Conservation (phyloP, 1,140 invertebrate species). For the Drosophila truncata region DNA sequence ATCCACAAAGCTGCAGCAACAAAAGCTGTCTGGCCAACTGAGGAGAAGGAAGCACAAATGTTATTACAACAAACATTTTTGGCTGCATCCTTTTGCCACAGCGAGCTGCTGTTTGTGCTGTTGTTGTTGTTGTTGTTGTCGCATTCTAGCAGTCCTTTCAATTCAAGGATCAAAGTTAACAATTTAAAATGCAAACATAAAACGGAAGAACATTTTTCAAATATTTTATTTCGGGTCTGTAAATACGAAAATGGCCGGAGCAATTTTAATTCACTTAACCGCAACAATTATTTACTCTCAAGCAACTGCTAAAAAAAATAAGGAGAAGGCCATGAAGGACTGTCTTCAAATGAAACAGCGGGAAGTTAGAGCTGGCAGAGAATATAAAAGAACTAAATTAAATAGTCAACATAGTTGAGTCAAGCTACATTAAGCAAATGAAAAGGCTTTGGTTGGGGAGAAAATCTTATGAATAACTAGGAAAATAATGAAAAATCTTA, state of each 20-base stretch:
- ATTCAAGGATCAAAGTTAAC: conserved; percentile 38
- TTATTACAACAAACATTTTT: conserved; percentile 46
- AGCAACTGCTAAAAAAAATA: neutral
- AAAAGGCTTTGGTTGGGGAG: neutral
- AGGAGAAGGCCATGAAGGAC: neutral
- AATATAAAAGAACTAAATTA: conserved; percentile 10
- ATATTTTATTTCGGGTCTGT: conserved; percentile 28
- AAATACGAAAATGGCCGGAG: conserved; percentile 32
- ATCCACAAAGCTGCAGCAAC: conserved; percentile 52
- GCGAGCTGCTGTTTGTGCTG: neutral
- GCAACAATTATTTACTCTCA: conserved; percentile 51
- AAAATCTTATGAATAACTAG: too few species aligned
- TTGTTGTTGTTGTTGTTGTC: conserved; percentile 8
- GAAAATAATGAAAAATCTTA: neutral
- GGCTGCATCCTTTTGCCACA: conserved; percentile 6
- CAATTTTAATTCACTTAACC: conserved; percentile 59
- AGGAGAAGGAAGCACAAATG: conserved; percentile 41
- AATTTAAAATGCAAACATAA: conserved; percentile 34
- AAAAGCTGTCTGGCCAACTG: conserved; percentile 42
- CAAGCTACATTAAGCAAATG: conserved; percentile 13
- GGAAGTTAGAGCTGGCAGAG: conserved; percentile 10
- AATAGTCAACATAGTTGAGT: neutral
- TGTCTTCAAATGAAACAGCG: conserved; percentile 7
- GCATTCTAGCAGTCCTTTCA: conserved; percentile 25
- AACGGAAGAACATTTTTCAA: conserved; percentile 28